These are phyloP conservation scores for Amblyteles armatorius DNA, from an alignment of 2,888 invertebrate species.

Conservation along the genomic window DNA sequence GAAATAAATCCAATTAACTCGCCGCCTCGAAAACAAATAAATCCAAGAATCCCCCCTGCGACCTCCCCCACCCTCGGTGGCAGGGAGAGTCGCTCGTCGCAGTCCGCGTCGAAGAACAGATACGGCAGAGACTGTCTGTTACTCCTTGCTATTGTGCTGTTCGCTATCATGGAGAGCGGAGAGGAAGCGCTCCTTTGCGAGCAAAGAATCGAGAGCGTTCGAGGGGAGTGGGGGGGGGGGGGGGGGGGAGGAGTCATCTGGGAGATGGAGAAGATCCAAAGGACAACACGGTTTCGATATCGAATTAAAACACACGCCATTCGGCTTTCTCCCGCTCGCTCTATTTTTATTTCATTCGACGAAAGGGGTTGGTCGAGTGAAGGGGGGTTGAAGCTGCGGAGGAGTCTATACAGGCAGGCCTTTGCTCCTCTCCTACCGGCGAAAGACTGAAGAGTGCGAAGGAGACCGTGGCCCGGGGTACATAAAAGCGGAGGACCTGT, in stretches of 20 bases:
- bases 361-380: conserved; percentile 42
- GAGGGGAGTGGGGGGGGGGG: background rate
- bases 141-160: conserved; percentile 4
- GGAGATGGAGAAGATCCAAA: conserved; percentile 1
- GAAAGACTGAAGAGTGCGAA: conserved; percentile 39
- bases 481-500: conserved; percentile 64
- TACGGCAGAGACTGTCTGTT: conserved; percentile 29
- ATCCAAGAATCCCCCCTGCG: conserved; percentile 71
- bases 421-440: background rate
- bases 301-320: conserved; percentile 47
- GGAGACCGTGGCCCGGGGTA: conserved; percentile 39
- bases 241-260: background rate
- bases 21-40: conserved; percentile 78
- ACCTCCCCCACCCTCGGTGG: background rate
- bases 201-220: conserved; percentile 4
- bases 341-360: conserved; percentile 43
- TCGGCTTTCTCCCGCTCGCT: conserved; percentile 16
- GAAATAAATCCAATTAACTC: conserved; percentile 79
- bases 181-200: background rate
- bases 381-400: background rate
- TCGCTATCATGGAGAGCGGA: conserved; percentile 46
- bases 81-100: background rate
- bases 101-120: conserved; percentile 5
- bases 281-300: conserved; percentile 51
- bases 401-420: background rate